Conservation (phyloP, 2,888 invertebrate species). For the Myopa tessellatipennis region DNA sequence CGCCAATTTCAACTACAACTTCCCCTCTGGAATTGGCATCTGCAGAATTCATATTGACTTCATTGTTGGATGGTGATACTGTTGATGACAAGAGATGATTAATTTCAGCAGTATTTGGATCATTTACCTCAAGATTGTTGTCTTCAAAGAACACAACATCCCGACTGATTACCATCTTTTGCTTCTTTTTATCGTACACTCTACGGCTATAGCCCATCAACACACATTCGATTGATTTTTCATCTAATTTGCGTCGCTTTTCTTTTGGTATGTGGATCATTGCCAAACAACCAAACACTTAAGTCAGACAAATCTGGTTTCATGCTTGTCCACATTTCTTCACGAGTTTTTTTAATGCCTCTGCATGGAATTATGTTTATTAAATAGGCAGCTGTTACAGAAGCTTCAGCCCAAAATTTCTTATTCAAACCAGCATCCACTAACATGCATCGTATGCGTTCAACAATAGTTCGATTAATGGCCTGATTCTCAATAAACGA, state of each 20-base stretch:
- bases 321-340: not conserved
- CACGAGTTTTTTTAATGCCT: not conserved
- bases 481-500: too few relatives aligned
- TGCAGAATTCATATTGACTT: not conserved
- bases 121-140: not conserved
- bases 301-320: not conserved
- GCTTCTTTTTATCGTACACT: not conserved
- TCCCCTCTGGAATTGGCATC: not conserved
- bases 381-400: conserved; percentile 2
- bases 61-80: not conserved
- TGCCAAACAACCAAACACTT: not conserved
- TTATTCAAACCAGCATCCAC: too few relatives aligned
- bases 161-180: not conserved
- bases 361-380: not conserved
- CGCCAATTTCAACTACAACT: not conserved
- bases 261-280: conserved; percentile 32
- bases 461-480: too few relatives aligned
- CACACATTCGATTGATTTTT: conserved; percentile 24
- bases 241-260: conserved; percentile 29
- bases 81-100: not conserved
- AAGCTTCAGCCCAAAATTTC: not conserved
- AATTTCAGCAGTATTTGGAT: not conserved
- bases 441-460: too few relatives aligned
- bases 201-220: not conserved
- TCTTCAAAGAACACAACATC: not conserved